Evolutionary conservation across 2,113 vertebrate species (phyloP).

Genomic region (Myotis brandtii): DNA sequence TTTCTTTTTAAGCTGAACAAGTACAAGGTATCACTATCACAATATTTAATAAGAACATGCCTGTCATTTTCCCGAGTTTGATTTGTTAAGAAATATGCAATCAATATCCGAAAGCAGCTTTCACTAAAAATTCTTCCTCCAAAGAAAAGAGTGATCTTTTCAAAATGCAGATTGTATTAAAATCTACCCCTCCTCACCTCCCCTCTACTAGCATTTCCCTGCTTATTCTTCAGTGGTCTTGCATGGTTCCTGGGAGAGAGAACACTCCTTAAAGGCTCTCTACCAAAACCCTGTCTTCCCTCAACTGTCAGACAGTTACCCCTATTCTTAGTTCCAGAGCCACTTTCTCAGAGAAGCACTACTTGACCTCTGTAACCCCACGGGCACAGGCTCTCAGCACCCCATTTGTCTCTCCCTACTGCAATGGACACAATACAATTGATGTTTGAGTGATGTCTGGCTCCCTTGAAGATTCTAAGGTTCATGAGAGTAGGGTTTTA

Average conservation of each 20-base stretch:
- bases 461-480: neutral
- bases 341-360: neutral
- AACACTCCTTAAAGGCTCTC: neutral
- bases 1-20: neutral
- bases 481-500: neutral
- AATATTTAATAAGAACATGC: slow-evolving; percentile 63
- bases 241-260: neutral
- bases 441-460: neutral
- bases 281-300: neutral
- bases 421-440: neutral
- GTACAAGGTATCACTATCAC: slow-evolving; percentile 34
- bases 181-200: neutral
- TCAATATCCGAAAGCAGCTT: slow-evolving; percentile 61
- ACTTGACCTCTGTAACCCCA: neutral
- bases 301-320: neutral
- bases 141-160: slow-evolving; percentile 49
- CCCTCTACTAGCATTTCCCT: neutral
- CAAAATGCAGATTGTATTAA: slow-evolving; percentile 23
- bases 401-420: neutral
- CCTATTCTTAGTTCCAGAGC: neutral
- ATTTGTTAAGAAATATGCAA: slow-evolving; percentile 66
- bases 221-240: neutral
- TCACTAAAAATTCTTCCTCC: slow-evolving; percentile 32
- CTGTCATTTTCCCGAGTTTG: slow-evolving; percentile 56
- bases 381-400: neutral